Evolutionary conservation across 1,140 invertebrate genomes (phyloP).

Genomic region (Octopus bimaculoides): DNA sequence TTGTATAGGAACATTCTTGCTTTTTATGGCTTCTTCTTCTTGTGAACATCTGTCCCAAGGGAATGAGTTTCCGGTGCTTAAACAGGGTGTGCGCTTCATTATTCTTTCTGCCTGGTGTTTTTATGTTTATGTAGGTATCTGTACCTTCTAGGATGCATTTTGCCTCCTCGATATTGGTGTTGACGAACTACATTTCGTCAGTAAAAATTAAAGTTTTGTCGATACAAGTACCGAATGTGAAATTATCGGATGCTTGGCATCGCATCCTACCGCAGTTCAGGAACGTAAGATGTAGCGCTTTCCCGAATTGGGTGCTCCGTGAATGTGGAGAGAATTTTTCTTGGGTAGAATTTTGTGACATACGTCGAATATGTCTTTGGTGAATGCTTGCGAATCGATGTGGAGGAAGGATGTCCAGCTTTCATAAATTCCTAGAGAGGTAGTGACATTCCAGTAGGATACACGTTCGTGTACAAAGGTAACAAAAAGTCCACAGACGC

Average conservation of each 20-base stretch:
- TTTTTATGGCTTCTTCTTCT: too few species aligned
- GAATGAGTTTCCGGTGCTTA: too few species aligned
- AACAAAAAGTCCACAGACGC: too few species aligned
- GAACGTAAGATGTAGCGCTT: background rate
- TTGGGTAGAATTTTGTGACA: background rate
- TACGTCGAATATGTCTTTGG: background rate
- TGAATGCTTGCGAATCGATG: background rate
- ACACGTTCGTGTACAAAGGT: too few species aligned
- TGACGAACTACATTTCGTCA: background rate
- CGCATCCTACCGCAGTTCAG: background rate
- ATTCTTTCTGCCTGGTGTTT: background rate
- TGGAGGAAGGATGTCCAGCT: background rate
- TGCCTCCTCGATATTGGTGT: background rate
- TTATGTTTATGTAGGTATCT: background rate
- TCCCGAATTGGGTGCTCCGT: background rate
- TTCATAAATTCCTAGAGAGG: background rate
- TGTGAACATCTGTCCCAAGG: too few species aligned
- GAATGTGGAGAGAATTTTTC: background rate
- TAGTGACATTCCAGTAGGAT: background rate
- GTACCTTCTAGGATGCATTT: background rate
- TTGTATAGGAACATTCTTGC: too few species aligned
- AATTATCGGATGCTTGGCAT: background rate
- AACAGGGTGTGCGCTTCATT: background rate
- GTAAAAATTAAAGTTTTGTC: background rate
- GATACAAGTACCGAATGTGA: background rate